Conservation (phyloP, 2,888 invertebrate species). For the Cheilosia urbana region DNA sequence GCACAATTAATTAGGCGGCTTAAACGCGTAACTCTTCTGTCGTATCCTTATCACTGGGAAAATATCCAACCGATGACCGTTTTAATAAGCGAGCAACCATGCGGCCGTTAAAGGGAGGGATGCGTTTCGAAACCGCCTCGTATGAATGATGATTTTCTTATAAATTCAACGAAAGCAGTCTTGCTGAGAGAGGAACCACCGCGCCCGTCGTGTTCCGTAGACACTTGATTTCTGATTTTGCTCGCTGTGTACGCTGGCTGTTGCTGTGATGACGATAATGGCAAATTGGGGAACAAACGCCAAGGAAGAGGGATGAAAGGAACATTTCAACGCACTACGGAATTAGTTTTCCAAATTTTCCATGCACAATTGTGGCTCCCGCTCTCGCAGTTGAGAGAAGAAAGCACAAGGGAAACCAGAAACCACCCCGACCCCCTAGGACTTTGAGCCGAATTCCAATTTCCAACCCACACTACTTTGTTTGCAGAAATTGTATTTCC, state of each 20-base stretch:
- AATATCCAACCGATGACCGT: constrained; percentile 3
- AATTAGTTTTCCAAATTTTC: constrained; percentile 55
- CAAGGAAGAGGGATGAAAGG: neutral
- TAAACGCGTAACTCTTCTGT: neutral
- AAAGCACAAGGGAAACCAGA: constrained; percentile 15
- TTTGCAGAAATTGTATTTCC: neutral
- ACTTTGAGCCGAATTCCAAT: neutral
- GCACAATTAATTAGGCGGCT: constrained; percentile 1
- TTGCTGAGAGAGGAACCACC: constrained; percentile 49
- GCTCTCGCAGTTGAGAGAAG: neutral
- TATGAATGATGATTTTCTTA: neutral
- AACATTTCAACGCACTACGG: constrained; percentile 41
- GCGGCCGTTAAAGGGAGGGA: neutral
- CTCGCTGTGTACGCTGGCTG: constrained; percentile 55
- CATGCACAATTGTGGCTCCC: constrained; percentile 7
- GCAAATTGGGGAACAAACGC: constrained; percentile 50
- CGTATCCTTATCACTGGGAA: constrained; percentile 29
- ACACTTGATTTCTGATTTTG: constrained; percentile 74
- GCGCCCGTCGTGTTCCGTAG: constrained; percentile 71
- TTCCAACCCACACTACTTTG: neutral
- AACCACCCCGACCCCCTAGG: no score
- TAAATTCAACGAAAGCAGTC: neutral
- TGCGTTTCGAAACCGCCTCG: neutral
- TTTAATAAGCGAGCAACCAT: neutral
- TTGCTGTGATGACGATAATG: constrained; percentile 70